Evolutionary conservation across 2,113 vertebrate genomes (phyloP).

Genomic region (Mormyrus lacerda): DNA sequence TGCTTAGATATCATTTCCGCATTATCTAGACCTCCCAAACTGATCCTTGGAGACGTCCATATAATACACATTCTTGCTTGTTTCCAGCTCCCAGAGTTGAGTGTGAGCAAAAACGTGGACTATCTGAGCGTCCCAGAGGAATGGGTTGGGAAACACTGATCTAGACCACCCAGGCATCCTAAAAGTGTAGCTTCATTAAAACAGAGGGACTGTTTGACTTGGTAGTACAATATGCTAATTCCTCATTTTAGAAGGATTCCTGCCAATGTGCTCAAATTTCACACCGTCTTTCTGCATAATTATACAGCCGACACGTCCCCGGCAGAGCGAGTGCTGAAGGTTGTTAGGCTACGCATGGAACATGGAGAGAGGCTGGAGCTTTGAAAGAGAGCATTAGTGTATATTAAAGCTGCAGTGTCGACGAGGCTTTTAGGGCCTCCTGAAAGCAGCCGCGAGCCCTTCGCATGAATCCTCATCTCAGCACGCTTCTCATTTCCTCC

Average conservation of each 20-base stretch:
- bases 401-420: background rate
- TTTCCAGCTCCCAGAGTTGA: background rate
- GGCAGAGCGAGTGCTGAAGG: background rate
- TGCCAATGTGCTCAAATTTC: background rate
- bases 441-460: background rate
- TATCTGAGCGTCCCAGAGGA: background rate
- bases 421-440: background rate
- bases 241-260: background rate
- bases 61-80: background rate
- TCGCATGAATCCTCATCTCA: background rate
- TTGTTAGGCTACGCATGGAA: background rate
- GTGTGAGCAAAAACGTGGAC: background rate
- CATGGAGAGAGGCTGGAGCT: background rate
- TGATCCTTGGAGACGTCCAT: background rate
- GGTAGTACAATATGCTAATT: constrained; percentile 27
- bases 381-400: background rate
- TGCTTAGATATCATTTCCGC: constrained; percentile 28
- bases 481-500: background rate
- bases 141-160: background rate
- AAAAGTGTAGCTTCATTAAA: constrained; percentile 27
- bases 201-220: constrained; percentile 24
- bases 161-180: constrained; percentile 10
- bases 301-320: background rate
- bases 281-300: background rate
- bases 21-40: constrained; percentile 20